A percentile compares a stretch with the other conserved stretches of the same genome.
phyloP scores from a whole-genome alignment of 1,140 invertebrate genomes.

The Heliconius congener region DNA sequence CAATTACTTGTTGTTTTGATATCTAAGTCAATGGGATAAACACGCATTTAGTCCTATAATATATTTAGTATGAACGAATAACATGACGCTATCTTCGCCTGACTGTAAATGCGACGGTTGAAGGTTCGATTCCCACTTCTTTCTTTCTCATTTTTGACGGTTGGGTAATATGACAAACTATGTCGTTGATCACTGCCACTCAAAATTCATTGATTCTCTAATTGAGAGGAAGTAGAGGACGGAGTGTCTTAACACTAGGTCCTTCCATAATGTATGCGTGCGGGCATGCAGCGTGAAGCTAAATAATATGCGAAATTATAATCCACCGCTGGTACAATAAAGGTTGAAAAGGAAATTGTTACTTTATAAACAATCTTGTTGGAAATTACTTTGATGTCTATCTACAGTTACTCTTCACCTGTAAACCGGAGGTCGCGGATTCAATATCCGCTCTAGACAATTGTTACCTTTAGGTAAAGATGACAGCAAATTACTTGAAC shows the following conservation, averaged over 20 bases:
- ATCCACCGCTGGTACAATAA: too few species aligned
- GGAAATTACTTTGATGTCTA: neutral
- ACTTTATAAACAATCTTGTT: neutral
- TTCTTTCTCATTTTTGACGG: too few species aligned
- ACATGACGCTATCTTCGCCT: neutral
- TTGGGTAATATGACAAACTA: neutral
- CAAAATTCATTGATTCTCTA: too few species aligned
- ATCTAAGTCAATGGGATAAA: neutral
- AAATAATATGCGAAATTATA: too few species aligned
- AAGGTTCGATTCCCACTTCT: too few species aligned
- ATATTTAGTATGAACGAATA: neutral
- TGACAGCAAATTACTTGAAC: neutral
- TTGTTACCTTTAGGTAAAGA: neutral
- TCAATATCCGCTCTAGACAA: conserved; percentile 10
- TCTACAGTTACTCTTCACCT: neutral
- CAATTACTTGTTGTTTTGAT: neutral
- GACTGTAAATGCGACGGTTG: too few species aligned
- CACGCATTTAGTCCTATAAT: too few species aligned
- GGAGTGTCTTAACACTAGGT: too few species aligned
- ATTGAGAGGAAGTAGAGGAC: too few species aligned
- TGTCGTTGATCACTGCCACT: too few species aligned
- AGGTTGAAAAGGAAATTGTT: neutral
- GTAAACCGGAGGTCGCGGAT: neutral
- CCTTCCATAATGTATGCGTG: too few species aligned
- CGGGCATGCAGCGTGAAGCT: too few species aligned